phyloP scores from a whole-genome alignment of 2,113 vertebrate genomes.

The Edolisoma coerulescens region DNA sequence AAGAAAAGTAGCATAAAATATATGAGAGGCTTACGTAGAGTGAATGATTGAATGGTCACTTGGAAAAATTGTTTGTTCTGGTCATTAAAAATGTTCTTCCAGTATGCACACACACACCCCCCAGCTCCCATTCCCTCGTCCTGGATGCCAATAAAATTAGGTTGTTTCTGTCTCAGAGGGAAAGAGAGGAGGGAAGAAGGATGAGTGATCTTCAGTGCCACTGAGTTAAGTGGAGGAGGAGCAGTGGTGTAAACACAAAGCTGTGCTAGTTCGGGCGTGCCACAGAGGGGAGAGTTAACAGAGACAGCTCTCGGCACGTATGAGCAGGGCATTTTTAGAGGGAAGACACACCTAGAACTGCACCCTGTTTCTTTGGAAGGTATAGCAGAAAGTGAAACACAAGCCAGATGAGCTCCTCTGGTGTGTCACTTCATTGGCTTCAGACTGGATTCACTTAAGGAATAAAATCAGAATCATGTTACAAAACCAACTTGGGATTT shows the following conservation, averaged over 20 bases:
- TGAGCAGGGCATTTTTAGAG: neutral
- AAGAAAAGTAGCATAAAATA: neutral
- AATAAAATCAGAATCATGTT: neutral
- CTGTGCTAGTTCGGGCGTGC: neutral
- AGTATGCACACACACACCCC: fast-evolving
- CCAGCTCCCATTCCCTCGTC: neutral
- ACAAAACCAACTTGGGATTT: neutral
- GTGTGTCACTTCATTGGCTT: neutral
- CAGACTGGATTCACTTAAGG: neutral
- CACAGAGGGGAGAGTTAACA: neutral
- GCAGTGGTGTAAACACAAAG: neutral
- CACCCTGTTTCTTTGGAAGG: neutral
- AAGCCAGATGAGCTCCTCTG: neutral
- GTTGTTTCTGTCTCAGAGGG: neutral
- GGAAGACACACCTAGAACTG: neutral
- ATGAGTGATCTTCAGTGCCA: neutral
- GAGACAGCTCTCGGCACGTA: neutral
- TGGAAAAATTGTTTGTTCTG: neutral
- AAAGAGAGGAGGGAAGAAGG: neutral
- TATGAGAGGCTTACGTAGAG: neutral
- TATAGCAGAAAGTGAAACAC: neutral
- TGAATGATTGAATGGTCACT: neutral
- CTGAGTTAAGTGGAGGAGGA: neutral
- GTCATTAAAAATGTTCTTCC: neutral
- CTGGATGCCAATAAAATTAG: neutral